Percentiles rank a stretch among this genome's conserved stretches.
Conservation (phyloP, 2,797 vertebrate genomes). For the Poeciliopsis turneri region DNA sequence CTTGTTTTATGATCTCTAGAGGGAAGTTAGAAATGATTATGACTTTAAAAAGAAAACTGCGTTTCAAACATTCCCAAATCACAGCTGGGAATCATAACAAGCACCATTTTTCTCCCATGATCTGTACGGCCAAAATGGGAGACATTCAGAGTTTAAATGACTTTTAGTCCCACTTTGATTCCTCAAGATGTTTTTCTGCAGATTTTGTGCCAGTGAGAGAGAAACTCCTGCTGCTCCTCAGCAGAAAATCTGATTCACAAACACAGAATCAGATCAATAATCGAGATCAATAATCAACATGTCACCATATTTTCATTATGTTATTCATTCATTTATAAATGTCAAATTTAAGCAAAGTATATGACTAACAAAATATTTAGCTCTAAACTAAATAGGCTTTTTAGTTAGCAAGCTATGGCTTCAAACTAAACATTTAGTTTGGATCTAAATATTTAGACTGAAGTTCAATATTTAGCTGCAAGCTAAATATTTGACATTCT, state of each 20-base stretch:
- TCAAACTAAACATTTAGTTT: not conserved
- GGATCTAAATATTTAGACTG: too few species aligned
- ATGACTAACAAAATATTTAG: too few species aligned
- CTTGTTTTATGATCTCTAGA: constrained; percentile 61
- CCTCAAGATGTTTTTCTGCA: constrained; percentile 26
- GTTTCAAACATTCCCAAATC: constrained; percentile 52
- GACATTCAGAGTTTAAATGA: constrained; percentile 37
- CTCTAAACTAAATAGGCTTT: too few species aligned
- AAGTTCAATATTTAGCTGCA: too few species aligned
- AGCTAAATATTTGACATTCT: too few species aligned
- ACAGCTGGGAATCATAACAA: constrained; percentile 43
- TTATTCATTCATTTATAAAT: too few species aligned
- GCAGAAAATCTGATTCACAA: constrained; percentile 56
- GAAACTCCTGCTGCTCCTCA: constrained; percentile 30
- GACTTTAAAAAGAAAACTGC: constrained; percentile 46
- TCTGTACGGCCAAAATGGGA: constrained; percentile 30
- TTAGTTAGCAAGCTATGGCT: too few species aligned
- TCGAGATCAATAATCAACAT: not conserved
- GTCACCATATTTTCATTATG: not conserved
- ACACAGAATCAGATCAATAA: constrained; percentile 15
- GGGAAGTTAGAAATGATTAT: constrained; percentile 43
- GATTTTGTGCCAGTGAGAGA: constrained; percentile 46
- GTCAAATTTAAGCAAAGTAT: too few species aligned
- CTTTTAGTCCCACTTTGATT: constrained; percentile 48
- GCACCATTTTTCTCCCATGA: constrained; percentile 39